Evolutionary conservation across 2,797 vertebrate species (phyloP), one percentile per base, ranked within the genome.

Genomic region (Thalassophryne amazonica): DNA sequence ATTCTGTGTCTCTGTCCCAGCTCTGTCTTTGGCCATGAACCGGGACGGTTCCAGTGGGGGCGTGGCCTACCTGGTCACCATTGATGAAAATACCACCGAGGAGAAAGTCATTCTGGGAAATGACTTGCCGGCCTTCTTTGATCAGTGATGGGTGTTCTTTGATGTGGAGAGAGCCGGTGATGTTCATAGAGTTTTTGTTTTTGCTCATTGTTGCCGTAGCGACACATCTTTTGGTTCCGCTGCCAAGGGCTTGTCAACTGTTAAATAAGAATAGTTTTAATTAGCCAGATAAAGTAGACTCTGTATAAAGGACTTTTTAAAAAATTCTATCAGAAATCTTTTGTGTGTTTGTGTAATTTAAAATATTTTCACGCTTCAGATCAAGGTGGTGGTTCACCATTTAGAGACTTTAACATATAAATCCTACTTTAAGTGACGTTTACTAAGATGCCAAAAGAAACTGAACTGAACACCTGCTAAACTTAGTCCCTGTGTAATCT

Each of bases 21-120:
- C 93, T n/a, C 86, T 95, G 0, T 31, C 93, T 29, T 38, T 96
- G 84, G 94, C 94, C 0, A 95, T 96, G 91, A 71, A 41, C 43
- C 86, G 94, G 4, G 94, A 96, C 0, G 92, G 93, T 12, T 92
- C 92, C 20, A 96, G 94, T 0, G 94, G 94, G 0, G 94, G 94
- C 0, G 89, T 96, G 50, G 91, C 93, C 0, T 93, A 92, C 29
- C 49, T 95, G 0, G 92, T 88, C 53, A 93, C 91, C 14, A 85
- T 94, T 6, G 93, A 94, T 19, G 29, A 90, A 63, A 74, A 89
- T 0, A 69, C 80, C 6, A 69, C 88, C 10, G 91, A 94, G 46
- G 90, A 93, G 50, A 90, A 83, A 20, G 84, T 93, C 0, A 15
- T 94, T 54, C 71, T 91, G 20, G 93, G 91, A 41, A 89, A 93